Percentiles rank a stretch among this genome's conserved stretches.
Evolutionary conservation across 2,888 invertebrate species (phyloP).

Genomic region (Conops quadrifasciatus): DNA sequence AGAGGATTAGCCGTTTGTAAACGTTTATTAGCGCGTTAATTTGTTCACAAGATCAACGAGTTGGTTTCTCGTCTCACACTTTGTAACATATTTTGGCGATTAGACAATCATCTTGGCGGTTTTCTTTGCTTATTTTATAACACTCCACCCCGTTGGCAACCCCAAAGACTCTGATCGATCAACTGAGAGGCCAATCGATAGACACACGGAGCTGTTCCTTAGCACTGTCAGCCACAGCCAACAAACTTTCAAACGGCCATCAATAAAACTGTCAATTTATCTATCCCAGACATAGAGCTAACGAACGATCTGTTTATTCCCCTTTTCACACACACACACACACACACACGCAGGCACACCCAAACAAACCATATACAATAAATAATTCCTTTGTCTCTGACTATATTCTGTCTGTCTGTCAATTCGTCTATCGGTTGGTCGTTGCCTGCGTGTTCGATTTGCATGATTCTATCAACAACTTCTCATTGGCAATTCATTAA

Average conservation of each 20-base stretch:
- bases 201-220: neutral
- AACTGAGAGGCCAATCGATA: neutral
- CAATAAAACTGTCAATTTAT: neutral
- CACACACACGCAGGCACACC: no score
- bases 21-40: no score
- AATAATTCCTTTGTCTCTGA: neutral
- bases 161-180: neutral
- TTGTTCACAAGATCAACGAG: no score
- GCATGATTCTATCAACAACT: conserved; percentile 16
- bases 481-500: conserved; percentile 3
- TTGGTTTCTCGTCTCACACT: neutral
- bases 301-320: neutral
- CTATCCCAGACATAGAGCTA: neutral
- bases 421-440: neutral
- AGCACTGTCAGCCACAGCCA: neutral
- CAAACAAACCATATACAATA: no score
- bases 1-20: no score
- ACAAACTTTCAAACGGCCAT: neutral
- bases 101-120: neutral
- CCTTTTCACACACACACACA: no score
- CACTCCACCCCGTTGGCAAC: neutral
- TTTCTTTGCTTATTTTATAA: neutral
- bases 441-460: conserved; percentile 1
- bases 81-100: neutral
- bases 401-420: neutral